A percentile compares a stretch with the other conserved stretches of the same genome.
phyloP scores from a whole-genome alignment of 2,113 vertebrate species.

The human (Homo sapiens) region DNA sequence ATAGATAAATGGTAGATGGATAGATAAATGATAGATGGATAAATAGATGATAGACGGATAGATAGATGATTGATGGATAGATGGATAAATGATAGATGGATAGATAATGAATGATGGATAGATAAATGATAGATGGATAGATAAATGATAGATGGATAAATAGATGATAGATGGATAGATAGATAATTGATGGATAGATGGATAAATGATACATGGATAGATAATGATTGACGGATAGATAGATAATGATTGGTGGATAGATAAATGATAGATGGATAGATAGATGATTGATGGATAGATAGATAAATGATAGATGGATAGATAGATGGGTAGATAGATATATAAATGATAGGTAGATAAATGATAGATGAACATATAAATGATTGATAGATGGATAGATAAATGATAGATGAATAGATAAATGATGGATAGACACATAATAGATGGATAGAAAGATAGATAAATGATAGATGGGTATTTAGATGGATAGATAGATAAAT shows the following conservation, averaged over 20 bases:
- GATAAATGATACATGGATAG: neutral
- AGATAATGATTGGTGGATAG: neutral
- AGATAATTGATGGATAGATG: neutral
- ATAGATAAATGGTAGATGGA: neutral
- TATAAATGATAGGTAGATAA: neutral
- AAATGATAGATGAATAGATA: too few species aligned
- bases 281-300: too few species aligned
- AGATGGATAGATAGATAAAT: too few species aligned
- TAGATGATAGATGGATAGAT: fast-evolving
- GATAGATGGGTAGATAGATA: neutral
- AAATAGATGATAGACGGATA: fast-evolving
- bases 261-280: neutral
- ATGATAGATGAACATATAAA: too few species aligned
- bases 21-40: too few species aligned
- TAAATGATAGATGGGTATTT: too few species aligned
- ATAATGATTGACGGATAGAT: neutral
- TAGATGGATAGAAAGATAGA: too few species aligned
- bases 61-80: neutral
- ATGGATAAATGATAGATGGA: neutral
- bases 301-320: fast-evolving
- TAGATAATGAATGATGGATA: neutral
- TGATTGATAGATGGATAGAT: too few species aligned
- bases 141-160: too few species aligned
- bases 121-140: neutral
- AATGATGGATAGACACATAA: too few species aligned